Conservation (phyloP, 2,113 vertebrate species). For the Myotis davidii region DNA sequence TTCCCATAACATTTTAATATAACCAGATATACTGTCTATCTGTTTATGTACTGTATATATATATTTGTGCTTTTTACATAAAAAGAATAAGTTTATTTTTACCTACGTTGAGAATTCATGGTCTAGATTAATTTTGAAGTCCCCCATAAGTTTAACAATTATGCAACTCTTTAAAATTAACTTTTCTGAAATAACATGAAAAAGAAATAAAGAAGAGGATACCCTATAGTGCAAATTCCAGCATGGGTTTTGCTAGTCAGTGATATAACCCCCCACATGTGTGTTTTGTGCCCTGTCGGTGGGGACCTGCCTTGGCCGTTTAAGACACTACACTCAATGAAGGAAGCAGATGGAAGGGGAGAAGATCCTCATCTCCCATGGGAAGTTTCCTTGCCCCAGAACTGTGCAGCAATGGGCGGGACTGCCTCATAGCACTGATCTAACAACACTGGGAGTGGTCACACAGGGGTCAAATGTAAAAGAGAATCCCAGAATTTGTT, state of each 20-base stretch:
- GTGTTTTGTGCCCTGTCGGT: not conserved
- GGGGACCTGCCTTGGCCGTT: not conserved
- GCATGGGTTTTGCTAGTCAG: not conserved
- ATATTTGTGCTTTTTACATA: not conserved
- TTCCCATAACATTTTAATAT: not conserved
- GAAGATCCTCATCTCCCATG: rapidly evolving
- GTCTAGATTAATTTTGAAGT: not conserved
- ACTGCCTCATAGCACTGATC: not conserved
- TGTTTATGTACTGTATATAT: not conserved
- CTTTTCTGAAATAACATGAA: not conserved
- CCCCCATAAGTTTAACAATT: not conserved
- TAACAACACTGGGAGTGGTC: not conserved
- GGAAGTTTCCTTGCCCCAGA: not conserved
- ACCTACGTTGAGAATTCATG: not conserved
- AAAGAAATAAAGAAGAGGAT: not conserved
- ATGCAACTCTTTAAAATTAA: conserved; percentile 8
- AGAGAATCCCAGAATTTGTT: not conserved
- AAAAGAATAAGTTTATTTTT: not conserved
- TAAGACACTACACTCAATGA: not conserved
- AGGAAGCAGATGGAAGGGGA: not conserved
- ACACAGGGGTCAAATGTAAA: not conserved
- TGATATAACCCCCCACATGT: not conserved
- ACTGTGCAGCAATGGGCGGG: rapidly evolving
- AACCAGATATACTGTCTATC: not conserved
- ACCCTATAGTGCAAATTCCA: not conserved